These are phyloP conservation scores for Phyllotreta cruciferae DNA, from an alignment of 2,888 invertebrate genomes.

Conservation along the genomic window DNA sequence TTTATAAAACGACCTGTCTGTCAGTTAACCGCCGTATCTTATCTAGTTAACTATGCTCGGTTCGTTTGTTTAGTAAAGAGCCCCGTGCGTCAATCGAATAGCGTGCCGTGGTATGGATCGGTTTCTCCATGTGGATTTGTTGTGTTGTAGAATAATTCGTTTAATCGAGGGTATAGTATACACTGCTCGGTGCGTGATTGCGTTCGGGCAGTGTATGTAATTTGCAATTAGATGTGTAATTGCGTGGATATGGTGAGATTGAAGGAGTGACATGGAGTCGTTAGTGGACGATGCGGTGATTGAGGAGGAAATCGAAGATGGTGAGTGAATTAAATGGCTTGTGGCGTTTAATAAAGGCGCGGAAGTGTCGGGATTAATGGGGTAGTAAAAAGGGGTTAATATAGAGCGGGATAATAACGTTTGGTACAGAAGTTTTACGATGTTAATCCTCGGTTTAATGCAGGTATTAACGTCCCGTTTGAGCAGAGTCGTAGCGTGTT, in stretches of 20 bases:
- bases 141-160: neutral
- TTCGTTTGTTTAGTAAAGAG: slow-evolving; percentile 33
- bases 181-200: too few species aligned
- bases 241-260: too few species aligned
- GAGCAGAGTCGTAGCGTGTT: too few species aligned
- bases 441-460: too few species aligned
- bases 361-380: too few species aligned
- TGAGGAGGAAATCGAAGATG: slow-evolving; percentile 42
- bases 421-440: too few species aligned
- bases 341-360: too few species aligned
- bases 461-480: too few species aligned
- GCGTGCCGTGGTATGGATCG: slow-evolving; percentile 4
- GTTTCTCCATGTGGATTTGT: neutral
- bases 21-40: slow-evolving; percentile 37
- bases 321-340: slow-evolving; percentile 30
- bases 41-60: slow-evolving; percentile 36
- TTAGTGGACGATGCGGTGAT: slow-evolving; percentile 38
- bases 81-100: slow-evolving; percentile 28
- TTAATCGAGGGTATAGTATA: too few species aligned
- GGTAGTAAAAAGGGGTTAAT: neutral
- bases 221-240: too few species aligned
- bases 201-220: too few species aligned
- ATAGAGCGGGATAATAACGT: neutral
- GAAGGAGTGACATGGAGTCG: slow-evolving; percentile 38
- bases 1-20: slow-evolving; percentile 25